Conservation (phyloP, 2,113 vertebrate genomes). For the Crocuta crocuta region DNA sequence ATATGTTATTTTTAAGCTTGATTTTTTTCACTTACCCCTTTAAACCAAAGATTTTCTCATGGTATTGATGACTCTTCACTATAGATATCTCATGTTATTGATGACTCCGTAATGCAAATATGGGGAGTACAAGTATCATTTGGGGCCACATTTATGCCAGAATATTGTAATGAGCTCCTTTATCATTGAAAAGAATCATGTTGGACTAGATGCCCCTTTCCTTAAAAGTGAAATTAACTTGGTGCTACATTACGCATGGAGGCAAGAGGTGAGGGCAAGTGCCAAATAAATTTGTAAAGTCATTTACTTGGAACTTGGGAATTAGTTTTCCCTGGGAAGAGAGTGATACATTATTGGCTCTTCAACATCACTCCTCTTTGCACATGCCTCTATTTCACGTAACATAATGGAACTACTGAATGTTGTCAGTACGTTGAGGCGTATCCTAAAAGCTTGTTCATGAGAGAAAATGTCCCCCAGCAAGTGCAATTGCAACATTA, state of each 20-base stretch:
- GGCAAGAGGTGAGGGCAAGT: not conserved
- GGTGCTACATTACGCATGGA: not conserved
- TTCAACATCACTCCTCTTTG: not conserved
- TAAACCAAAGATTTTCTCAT: not conserved
- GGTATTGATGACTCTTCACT: not conserved
- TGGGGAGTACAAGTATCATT: not conserved
- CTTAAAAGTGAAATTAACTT: not conserved
- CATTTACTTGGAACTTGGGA: conserved; percentile 38
- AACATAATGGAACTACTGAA: not conserved
- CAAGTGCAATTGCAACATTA: not conserved
- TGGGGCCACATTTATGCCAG: not conserved
- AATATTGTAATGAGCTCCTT: not conserved
- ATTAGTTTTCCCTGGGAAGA: not conserved
- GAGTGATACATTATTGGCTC: not conserved
- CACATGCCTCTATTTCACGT: not conserved
- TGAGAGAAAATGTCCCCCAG: not conserved
- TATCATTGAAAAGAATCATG: not conserved
- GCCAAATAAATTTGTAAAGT: not conserved
- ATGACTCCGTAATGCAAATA: not conserved
- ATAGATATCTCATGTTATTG: not conserved
- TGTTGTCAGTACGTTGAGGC: not conserved
- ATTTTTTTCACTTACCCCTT: not conserved
- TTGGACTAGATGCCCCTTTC: conserved; percentile 35
- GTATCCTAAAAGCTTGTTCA: not conserved
- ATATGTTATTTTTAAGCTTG: not conserved